Base-by-base conservation (phyloP, 2,797 vertebrate genomes). In the Martes flavigula region DNA sequence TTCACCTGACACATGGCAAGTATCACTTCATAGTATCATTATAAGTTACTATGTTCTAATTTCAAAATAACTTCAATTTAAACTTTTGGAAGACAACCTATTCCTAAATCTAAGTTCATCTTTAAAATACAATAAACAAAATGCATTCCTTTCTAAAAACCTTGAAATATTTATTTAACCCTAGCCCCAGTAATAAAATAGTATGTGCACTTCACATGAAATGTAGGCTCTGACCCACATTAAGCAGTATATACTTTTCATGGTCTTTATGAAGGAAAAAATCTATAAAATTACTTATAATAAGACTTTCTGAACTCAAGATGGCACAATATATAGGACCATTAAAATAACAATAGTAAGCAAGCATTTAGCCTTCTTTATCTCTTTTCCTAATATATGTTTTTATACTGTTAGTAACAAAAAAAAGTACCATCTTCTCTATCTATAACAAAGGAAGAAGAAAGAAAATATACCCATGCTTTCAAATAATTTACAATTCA, bases 231-330 rank as follows among this genome's bases (percentile, higher is more conserved):
- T 97, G 79, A 94, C 38, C 64, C 86, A 92, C 73, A 97, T 73
- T 95, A 97, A 91, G 14, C 32, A 96, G 62, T 9, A 20, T 25
- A n/a, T 77, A 93, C 30, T 94, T 88, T 92, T 62, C 0, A 13
- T 81, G 81, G 25, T 95, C 91, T 96, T 98, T 92, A 96, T 92
- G 2, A 97, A 87, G 46, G 98, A 96, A 48, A 70, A 98, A 98
- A 97, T 96, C 51, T 75, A 96, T 96, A 78, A 54, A 89, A 64
- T 87, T 97, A 90, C 88, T 97, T 97, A 83, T 20, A 97, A 62
- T 87, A 94, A 54, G 32, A 97, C 95, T 96, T 97, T 72, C 81
- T 94, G 81, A 96, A 94, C 78, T 98, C 72, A 96, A 91, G 85
- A 97, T 66, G 90, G 82, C 54, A 94, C 15, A 30, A 87, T 86